Percentiles rank a stretch among this genome's conserved stretches.
phyloP scores from a whole-genome alignment of 92 coral and sea anemone genomes.

The Porites rus region DNA sequence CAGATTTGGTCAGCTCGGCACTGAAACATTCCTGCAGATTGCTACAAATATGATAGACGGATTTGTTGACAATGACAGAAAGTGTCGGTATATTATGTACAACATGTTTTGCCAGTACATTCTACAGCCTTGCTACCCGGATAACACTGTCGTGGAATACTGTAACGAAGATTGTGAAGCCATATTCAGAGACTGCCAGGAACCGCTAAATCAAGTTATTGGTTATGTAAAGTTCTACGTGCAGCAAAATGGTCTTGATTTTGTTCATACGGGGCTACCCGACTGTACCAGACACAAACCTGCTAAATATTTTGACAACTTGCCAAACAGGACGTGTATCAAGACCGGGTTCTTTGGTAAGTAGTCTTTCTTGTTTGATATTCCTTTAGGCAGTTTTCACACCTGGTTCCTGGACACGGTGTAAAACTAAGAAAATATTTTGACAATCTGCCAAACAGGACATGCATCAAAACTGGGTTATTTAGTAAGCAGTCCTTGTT shows the following conservation, averaged over 20 bases:
- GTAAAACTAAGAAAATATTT: conserved; percentile 14
- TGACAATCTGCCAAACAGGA: conserved; percentile 40
- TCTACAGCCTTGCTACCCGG: conserved; percentile 79
- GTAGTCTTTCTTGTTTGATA: conserved; percentile 18
- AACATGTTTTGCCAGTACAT: conserved; percentile 91
- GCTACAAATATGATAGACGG: conserved; percentile 38
- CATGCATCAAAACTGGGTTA: conserved; percentile 80
- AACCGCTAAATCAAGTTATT: conserved; percentile 72
- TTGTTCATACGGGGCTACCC: conserved; percentile 80
- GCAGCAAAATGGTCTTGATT: conserved; percentile 48
- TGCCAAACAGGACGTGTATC: conserved; percentile 64
- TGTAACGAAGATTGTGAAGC: conserved; percentile 88
- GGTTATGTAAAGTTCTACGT: conserved; percentile 75
- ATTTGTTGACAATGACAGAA: conserved; percentile 5
- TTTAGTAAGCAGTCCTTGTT: conserved; percentile 70
- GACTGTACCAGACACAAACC: conserved; percentile 72
- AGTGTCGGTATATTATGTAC: conserved; percentile 65
- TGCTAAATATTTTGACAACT: conserved; percentile 36
- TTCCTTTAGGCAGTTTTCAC: too few relatives aligned
- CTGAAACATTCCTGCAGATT: conserved; percentile 60
- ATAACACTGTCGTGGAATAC: conserved; percentile 66
- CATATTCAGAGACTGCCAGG: conserved; percentile 75
- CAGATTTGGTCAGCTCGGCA: conserved; percentile 72
- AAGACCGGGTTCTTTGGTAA: conserved; percentile 85
- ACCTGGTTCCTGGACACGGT: too few relatives aligned